Evolutionary conservation across 2,797 vertebrate species (phyloP).

Genomic region (Girardinus metallicus): DNA sequence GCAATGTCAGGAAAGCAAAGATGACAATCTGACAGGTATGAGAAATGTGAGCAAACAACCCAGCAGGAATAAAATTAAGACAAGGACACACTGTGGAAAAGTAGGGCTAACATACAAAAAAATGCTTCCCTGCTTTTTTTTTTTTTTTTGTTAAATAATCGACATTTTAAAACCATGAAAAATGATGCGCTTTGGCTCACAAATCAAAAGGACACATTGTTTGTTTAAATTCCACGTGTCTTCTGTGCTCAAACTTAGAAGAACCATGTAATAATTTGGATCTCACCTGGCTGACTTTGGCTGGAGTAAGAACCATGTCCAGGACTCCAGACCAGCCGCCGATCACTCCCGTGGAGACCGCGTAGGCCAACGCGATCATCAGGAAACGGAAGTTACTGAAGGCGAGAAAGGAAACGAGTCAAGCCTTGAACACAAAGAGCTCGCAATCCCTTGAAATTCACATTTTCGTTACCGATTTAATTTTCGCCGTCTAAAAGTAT

Average conservation of each 20-base stretch:
- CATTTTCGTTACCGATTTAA: not conserved
- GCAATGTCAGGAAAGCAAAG: constrained; percentile 17
- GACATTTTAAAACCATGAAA: not conserved
- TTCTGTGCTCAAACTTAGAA: not conserved
- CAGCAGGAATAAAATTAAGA: not conserved
- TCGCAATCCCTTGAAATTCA: not conserved
- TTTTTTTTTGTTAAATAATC: not conserved
- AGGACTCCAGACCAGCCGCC: constrained; percentile 95
- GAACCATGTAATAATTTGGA: not conserved
- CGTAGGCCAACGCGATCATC: constrained; percentile 96
- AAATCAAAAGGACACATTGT: not conserved
- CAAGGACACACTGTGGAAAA: not conserved
- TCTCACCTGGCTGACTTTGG: constrained; percentile 92
- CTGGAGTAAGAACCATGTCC: constrained; percentile 94
- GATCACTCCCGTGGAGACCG: constrained; percentile 92
- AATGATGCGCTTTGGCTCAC: not conserved
- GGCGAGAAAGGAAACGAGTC: constrained; percentile 31
- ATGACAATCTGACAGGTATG: not conserved
- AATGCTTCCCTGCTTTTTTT: not conserved
- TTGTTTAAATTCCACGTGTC: not conserved
- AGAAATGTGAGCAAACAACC: not conserved
- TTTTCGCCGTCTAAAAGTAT: not conserved
- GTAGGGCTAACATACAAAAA: not conserved
- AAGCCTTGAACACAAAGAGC: not conserved
- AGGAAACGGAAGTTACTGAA: constrained; percentile 93